Base-by-base conservation (phyloP, 2,113 vertebrate species). In the Ptilorrhoa leucosticta region DNA sequence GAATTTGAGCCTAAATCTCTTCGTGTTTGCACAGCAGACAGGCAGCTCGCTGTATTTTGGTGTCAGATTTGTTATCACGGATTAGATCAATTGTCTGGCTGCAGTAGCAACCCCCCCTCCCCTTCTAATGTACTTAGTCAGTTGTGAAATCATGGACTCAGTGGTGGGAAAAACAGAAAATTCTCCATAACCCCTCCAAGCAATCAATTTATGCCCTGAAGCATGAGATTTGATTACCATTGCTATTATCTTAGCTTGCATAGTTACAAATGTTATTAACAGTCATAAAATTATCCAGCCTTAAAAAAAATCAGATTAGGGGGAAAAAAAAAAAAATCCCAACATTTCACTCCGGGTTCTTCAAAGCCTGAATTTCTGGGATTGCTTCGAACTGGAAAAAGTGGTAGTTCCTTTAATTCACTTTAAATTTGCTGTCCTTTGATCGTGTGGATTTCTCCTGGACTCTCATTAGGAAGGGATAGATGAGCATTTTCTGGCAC, bases 121-220 rank as follows among this genome's bases (percentile, higher is more conserved):
- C 37, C 61, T 89, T 85, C 91, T 73, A 88, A 97, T 48, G 64
- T 82, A 93, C 71, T 86, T 61, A 93, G 47, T 85, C 89, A 81
- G 66, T 86, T 95, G 95, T 93, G 85, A 82, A 94, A 91, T 96
- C 93, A 54, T 96, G 77, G 78, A 69, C 54, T 93, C 86, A 15
- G 76, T 39, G 57, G 85, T 94, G 83, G 65, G 70, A 78, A 91
- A 84, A 80, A 40, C 65, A 80, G 84, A 83, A 88, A 93, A 96
- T 85, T 87, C 82, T 91, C 92, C 78, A 35, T 73, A 82, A 89
- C 31, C 71, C 96, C 81, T 70, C 70, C 69, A 92, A 93, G 87
- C 89, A 95, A 96, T 95, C 94, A 97, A 89, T 95, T 97, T 85
- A 94, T 96, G 83, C 75, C 93, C 92, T 94, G 91, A 97, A 96